phyloP scores from a whole-genome alignment of 1,140 invertebrate genomes.

The Drosophila neocordata region DNA sequence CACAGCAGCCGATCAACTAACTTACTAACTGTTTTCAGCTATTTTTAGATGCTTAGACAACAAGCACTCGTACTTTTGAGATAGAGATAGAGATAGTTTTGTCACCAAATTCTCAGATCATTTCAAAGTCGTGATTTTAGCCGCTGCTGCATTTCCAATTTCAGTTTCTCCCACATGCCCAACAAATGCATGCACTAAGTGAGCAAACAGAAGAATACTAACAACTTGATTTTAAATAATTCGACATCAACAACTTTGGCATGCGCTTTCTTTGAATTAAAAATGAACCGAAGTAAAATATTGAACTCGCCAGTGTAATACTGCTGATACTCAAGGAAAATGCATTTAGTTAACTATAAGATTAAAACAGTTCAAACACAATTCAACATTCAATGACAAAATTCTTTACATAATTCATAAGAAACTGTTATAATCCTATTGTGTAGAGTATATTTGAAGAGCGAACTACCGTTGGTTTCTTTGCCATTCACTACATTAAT shows the following conservation, averaged over 20 bases:
- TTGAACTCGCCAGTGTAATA: no score
- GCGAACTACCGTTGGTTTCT: conserved; percentile 10
- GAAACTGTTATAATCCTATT: not conserved
- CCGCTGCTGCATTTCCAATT: conserved; percentile 6
- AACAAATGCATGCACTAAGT: conserved; percentile 14
- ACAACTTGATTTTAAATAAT: not conserved
- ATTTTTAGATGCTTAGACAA: conserved; percentile 18
- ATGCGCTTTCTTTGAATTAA: not conserved
- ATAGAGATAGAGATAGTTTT: not conserved
- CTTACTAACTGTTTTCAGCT: conserved; percentile 5
- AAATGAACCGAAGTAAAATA: no score
- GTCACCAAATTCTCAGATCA: conserved; percentile 14
- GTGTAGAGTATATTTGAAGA: not conserved
- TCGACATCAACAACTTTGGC: not conserved
- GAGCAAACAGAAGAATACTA: not conserved
- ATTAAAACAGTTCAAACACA: no score
- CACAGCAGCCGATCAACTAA: conserved; percentile 12
- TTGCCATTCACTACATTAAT: not conserved
- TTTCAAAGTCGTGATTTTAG: conserved; percentile 18
- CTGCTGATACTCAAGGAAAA: no score
- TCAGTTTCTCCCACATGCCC: conserved; percentile 13
- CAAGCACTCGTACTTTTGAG: not conserved
- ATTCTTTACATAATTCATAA: not conserved
- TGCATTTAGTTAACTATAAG: no score
- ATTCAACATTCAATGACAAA: not conserved